Evolutionary conservation across 2,888 invertebrate species (phyloP), one percentile per base, ranked within the genome.

Genomic region (Eilema sororculum): DNA sequence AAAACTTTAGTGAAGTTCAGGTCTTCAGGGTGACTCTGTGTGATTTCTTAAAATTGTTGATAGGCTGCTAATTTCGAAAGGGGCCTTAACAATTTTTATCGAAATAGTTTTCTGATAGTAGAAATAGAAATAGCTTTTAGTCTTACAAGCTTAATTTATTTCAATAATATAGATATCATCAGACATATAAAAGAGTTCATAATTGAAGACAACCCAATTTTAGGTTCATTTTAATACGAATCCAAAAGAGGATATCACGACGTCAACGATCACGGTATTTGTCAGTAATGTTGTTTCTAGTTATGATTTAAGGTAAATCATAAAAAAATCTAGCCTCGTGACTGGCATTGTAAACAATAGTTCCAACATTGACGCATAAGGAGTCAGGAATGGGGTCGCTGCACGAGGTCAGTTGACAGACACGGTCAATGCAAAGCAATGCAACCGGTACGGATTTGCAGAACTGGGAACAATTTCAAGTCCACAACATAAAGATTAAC

Each of bases 341-440:
- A 37, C 33, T 65, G 70, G 33, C 79, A 85, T 83, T 84, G 85
- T 82, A 81, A 84, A 87, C 89, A 90, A 89, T 88, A 87, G 82
- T 81, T 86, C 79, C 84, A 83, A 84, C 84, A 83, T 77, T 78
- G 85, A 89, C 91, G 80, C 85, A 89, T 90, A 93, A 90, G 92
- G 93, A 87, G 82, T 78, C 83, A 84, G 85, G 91, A 93, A 93
- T 94, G 92, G 89, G 93, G 94, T 90, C 93, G 89, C 77, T 71
- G 82, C 81, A 80, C 88, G 88, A 90, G 90, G 91, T 83, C 87
- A 80, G 71, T 73, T 80, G 78, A 75, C 75, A 74, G 78, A 83
- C 84, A 80, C 86, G 88, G 89, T 89, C 89, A 90, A 88, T 88
- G 89, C 84, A 87, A 89, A 86, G 83, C 81, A 86, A 89, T 87